These are phyloP conservation scores for Diogma glabrata DNA, from an alignment of 2,888 invertebrate genomes.

Conservation along the genomic window DNA sequence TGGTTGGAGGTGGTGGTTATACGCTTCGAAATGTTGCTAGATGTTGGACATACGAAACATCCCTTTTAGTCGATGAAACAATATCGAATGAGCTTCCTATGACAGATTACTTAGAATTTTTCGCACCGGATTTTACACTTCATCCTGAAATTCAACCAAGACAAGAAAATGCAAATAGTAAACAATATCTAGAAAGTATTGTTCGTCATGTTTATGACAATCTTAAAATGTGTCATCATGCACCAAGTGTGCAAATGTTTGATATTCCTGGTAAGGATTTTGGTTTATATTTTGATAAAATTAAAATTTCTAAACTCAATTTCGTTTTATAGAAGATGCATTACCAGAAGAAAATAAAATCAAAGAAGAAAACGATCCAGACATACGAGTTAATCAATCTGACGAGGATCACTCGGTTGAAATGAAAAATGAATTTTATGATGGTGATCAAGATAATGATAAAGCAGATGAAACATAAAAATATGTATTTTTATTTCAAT, in stretches of 20 bases:
- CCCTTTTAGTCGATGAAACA: constrained; percentile 80
- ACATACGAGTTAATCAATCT: constrained; percentile 62
- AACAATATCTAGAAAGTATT: constrained; percentile 89
- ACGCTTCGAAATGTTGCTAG: constrained; percentile 93
- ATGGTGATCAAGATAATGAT: constrained; percentile 84
- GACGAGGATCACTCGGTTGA: constrained; percentile 76
- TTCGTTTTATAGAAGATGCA: constrained; percentile 46
- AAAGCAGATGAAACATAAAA: constrained; percentile 40
- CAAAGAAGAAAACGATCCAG: constrained; percentile 73
- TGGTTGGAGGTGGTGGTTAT: constrained; percentile 76
- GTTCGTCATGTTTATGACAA: constrained; percentile 84
- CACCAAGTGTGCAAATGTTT: constrained; percentile 96
- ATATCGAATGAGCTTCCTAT: constrained; percentile 92
- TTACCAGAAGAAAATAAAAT: constrained; percentile 52
- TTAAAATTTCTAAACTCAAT: constrained; percentile 18
- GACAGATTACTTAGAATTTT: constrained; percentile 93
- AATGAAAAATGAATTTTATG: constrained; percentile 77
- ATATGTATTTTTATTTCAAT: constrained; percentile 35
- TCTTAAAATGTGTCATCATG: constrained; percentile 82
- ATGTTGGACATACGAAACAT: constrained; percentile 99
- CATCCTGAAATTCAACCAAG: constrained; percentile 85
- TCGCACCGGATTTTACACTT: constrained; percentile 91
- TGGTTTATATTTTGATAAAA: not conserved
- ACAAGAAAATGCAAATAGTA: constrained; percentile 87
- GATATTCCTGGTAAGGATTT: constrained; percentile 54